A percentile compares a stretch with the other conserved stretches of the same genome.
These are phyloP conservation scores for Archegozetes longisetosus DNA, from an alignment of 1,140 invertebrate genomes.

Conservation along the genomic window DNA sequence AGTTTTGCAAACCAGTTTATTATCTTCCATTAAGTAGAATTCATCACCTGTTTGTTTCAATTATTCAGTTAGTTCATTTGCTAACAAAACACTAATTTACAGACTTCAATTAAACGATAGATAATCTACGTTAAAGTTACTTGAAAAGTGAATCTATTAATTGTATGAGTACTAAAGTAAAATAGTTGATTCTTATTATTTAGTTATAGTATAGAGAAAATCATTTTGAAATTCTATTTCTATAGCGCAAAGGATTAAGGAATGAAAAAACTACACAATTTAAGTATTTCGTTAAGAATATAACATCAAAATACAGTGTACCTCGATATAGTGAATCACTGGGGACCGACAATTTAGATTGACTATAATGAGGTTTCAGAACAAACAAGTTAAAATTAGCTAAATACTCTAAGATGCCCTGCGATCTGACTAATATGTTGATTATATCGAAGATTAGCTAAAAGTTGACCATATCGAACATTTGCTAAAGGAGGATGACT, in stretches of 20 bases:
- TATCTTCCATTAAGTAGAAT: constrained; percentile 94
- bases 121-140: neutral
- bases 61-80: neutral
- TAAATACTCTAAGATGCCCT: too few species aligned
- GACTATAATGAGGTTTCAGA: neutral
- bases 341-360: too few species aligned
- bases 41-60: constrained; percentile 48
- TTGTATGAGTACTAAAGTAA: neutral
- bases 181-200: neutral
- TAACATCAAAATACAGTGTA: too few species aligned
- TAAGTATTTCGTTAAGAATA: too few species aligned
- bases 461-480: too few species aligned
- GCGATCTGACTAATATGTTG: too few species aligned
- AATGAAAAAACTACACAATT: too few species aligned
- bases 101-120: too few species aligned
- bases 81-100: too few species aligned
- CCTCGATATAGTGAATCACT: too few species aligned
- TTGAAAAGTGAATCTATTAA: neutral
- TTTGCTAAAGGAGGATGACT: too few species aligned
- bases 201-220: neutral
- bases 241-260: neutral
- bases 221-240: neutral
- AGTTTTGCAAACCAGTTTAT: constrained; percentile 89
- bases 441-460: too few species aligned
- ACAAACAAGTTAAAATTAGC: neutral